Percentiles rank a stretch among this genome's conserved stretches.
Conservation (phyloP, 2,888 invertebrate species). For the Oscheius sp. region DNA sequence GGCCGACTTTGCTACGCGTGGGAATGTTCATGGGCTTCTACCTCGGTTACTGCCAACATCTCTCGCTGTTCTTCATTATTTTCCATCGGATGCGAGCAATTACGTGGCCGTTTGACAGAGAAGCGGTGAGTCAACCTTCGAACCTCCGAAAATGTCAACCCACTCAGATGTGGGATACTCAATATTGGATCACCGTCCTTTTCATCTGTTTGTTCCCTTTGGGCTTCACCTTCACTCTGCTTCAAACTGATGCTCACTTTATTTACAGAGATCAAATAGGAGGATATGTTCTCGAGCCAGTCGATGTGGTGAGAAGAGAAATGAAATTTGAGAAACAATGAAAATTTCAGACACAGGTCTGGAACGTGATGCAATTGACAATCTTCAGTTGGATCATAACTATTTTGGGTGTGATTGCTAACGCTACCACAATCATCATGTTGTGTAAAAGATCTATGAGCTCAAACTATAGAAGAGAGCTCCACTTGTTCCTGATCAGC, state of each 20-base stretch:
- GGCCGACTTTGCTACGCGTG: conserved; percentile 15
- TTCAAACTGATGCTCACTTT: conserved; percentile 16
- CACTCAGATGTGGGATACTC: conserved; percentile 36
- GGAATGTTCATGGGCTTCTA: conserved; percentile 27
- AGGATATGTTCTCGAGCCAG: conserved; percentile 22
- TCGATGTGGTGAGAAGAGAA: conserved; percentile 20
- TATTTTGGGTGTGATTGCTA: conserved; percentile 26
- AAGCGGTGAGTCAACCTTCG: conserved; percentile 16
- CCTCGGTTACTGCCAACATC: conserved; percentile 30
- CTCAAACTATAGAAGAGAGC: conserved; percentile 36
- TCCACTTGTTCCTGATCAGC: conserved; percentile 32
- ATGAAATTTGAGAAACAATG: not conserved
- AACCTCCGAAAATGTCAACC: not conserved
- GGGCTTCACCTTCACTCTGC: conserved; percentile 24
- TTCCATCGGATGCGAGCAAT: conserved; percentile 35
- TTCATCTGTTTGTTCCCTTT: conserved; percentile 32
- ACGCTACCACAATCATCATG: conserved; percentile 27
- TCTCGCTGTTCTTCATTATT: conserved; percentile 28
- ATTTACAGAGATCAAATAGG: conserved; percentile 13
- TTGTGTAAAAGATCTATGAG: conserved; percentile 38
- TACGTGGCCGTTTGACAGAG: conserved; percentile 34
- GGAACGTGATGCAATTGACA: conserved; percentile 27
- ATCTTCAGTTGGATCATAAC: conserved; percentile 36
- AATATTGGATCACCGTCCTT: conserved; percentile 36
- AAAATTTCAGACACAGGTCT: not conserved